Evolutionary conservation across 2,113 vertebrate genomes (phyloP), one percentile per base, ranked within the genome.

Genomic region (Carettochelys insculpta): DNA sequence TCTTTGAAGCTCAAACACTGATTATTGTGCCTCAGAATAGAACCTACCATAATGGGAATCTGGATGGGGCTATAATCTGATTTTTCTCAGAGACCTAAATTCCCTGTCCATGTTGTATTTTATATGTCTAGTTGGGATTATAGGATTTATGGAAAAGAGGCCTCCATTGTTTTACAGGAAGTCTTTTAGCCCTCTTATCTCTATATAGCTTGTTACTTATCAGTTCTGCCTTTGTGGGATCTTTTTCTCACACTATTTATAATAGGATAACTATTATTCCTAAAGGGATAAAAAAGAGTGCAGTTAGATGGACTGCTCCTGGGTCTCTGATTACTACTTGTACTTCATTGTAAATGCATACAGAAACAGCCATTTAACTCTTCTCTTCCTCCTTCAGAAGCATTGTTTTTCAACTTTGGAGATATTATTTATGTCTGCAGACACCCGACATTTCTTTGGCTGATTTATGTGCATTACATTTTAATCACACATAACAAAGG

Each of bases 121-220:
- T 77, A 1, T 4, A 4, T 9, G 10, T 77, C 52, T 82, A 29
- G 48, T 89, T 25, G 82, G 54, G 58, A 89, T 90, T 82, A 92
- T 20, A 48, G 52, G 77, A 89, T 90, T 96, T 95, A 29, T 80
- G 77, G 83, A 78, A 92, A 53, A 17, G 50, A 31, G 5, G 43
- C 41, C 76, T 47, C 87, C 73, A 87, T 85, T 84, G n/a, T 92
- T 91, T 87, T 92, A 88, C 48, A 91, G 73, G 77, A 94, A 95
- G 56, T 6, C 0, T 0, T 93, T 95, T 48, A 93, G 92, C 58
- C 82, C 38, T n/a, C 13, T 90, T 86, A 65, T 93, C 78, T 92
- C 38, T 53, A 56, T 10, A 3, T 77, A 82, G 17, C 45, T 94
- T 82, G 38, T 41, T 61, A 5, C 34, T 95, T 91, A 76, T 75